phyloP scores from a whole-genome alignment of 2,797 vertebrate species.

The Diplodus puntazzo region DNA sequence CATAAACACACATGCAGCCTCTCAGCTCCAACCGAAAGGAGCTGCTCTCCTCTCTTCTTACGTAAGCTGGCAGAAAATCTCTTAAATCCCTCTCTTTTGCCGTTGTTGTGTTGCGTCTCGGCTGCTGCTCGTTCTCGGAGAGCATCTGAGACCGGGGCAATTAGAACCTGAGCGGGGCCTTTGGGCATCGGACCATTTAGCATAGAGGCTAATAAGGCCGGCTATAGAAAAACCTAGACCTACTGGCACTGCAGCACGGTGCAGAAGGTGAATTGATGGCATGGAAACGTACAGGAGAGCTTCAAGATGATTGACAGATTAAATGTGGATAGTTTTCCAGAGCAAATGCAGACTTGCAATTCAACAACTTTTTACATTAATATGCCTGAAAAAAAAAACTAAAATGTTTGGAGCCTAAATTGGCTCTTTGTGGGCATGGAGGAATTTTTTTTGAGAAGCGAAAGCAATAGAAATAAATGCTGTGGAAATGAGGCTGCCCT shows the following conservation, averaged over 20 bases:
- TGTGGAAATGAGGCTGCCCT: not conserved
- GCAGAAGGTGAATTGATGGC: slow-evolving; percentile 42
- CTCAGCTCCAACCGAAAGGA: slow-evolving; percentile 58
- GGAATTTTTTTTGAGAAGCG: not conserved
- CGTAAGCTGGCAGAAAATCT: slow-evolving; percentile 85
- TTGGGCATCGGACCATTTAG: slow-evolving; percentile 77
- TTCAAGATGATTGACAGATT: slow-evolving; percentile 45
- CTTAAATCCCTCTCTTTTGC: slow-evolving; percentile 89
- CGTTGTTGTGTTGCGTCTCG: slow-evolving; percentile 88
- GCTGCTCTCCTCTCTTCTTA: slow-evolving; percentile 74
- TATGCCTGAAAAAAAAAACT: no score
- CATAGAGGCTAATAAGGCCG: slow-evolving; percentile 72
- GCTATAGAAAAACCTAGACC: slow-evolving; percentile 25
- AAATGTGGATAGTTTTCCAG: slow-evolving; percentile 12
- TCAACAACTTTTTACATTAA: no score
- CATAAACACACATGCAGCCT: slow-evolving; percentile 67
- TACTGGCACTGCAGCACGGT: slow-evolving; percentile 20
- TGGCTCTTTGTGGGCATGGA: not conserved
- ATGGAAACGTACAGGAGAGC: slow-evolving; percentile 45
- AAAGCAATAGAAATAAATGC: not conserved
- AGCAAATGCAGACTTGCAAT: not conserved
- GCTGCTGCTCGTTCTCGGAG: slow-evolving; percentile 71
- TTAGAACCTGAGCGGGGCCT: slow-evolving; percentile 86
- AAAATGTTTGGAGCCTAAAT: not conserved
- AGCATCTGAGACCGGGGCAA: slow-evolving; percentile 91